Evolutionary conservation across 2,888 invertebrate species (phyloP), one percentile per base, ranked within the genome.

Genomic region (Aphelenchoides bicaudatus): DNA sequence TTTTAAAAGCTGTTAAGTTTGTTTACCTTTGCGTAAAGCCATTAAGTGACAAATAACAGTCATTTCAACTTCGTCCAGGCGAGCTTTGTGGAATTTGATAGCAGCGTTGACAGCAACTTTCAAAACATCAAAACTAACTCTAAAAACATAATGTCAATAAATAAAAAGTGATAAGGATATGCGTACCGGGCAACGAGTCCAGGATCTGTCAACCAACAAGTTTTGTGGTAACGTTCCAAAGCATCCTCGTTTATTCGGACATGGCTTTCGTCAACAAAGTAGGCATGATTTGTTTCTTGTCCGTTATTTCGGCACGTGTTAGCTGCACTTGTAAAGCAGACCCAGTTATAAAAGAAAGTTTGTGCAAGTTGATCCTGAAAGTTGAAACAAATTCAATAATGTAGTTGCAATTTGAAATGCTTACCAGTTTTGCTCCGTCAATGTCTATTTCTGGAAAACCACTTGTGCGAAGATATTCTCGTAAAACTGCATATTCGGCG

Each of bases 211-310:
- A 43, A 25, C 43, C 43, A 43, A 21, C 43, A 43, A 6, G 43
- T 43, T 21, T 43, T 43, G 43, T 43, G 43, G 23, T 43, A 43
- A 8, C 10, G 25, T 6, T 6, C 43, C 8, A 43, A n/a, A 43
- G 43, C 43, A 21, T 43, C 52, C 39, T 51, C 52, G 3, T 34
- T 51, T 25, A 34, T 38, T 19, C 25, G 19, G 16, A 34, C 37
- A 19, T 51, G 52, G 16, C 30, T 29, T 38, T 51, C 52, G 37
- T 51, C 52, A n/a, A 51, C 52, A 3, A 52, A 51, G 4, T 51
- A 51, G 1, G 37, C 47, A 2, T 51, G 37, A 19, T 51, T 51
- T 10, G 37, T 51, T 10, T 51, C 37, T 37, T 51, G 52, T 2
- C 52, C 52, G 3, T 38, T 38, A 19, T 51, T 51, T 1, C 52